A percentile compares a stretch with the other conserved stretches of the same genome.
These are phyloP conservation scores for Halcyon smyrnensis DNA, from an alignment of 2,797 vertebrate species.

Conservation along the genomic window DNA sequence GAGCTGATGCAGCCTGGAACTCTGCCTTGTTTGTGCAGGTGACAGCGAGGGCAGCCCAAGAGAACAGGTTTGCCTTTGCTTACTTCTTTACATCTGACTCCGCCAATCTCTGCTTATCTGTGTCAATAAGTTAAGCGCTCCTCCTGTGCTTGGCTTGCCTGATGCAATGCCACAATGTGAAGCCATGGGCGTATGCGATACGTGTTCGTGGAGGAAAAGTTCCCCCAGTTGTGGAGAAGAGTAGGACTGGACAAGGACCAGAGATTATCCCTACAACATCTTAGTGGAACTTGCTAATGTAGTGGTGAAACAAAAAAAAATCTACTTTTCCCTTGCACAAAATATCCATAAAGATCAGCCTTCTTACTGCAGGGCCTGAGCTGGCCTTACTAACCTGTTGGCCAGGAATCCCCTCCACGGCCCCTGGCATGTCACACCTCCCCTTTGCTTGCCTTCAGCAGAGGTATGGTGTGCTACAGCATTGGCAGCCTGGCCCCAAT, in stretches of 20 bases:
- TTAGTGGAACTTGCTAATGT: background rate
- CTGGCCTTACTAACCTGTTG: background rate
- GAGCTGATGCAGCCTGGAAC: background rate
- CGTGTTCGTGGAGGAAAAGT: background rate
- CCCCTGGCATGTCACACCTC: background rate
- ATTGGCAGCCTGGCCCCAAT: background rate
- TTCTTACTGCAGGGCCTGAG: background rate
- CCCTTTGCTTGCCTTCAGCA: background rate
- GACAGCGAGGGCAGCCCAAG: background rate
- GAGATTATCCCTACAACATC: background rate
- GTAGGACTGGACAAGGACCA: background rate
- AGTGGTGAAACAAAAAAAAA: background rate
- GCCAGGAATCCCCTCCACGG: background rate
- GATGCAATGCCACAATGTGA: background rate
- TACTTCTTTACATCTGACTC: background rate
- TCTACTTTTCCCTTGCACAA: background rate
- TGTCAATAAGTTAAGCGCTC: background rate
- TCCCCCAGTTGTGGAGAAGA: background rate
- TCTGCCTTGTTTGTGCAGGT: background rate
- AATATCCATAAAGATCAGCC: background rate
- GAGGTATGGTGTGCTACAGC: background rate
- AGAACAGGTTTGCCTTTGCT: conserved; percentile 36
- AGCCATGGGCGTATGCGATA: background rate
- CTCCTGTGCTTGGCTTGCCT: background rate
- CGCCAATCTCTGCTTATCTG: background rate